Evolutionary conservation across 2,113 vertebrate genomes (phyloP).

Genomic region (Dendrocopos noguchii): DNA sequence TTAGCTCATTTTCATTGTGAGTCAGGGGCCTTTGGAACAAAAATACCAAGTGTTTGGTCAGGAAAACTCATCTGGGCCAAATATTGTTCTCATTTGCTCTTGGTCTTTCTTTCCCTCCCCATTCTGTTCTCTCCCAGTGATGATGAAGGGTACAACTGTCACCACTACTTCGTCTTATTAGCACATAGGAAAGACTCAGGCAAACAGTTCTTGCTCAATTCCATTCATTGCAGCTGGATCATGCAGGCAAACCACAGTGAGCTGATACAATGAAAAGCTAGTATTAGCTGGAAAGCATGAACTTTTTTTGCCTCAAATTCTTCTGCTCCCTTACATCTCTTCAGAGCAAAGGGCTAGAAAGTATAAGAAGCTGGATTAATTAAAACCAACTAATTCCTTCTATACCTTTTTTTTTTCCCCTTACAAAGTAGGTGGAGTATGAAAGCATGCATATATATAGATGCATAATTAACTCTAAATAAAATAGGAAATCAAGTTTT

Average conservation of each 20-base stretch:
- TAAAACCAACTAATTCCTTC: not conserved
- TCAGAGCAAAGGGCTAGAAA: not conserved
- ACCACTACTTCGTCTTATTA: constrained; percentile 35
- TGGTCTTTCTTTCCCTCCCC: not conserved
- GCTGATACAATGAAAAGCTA: not conserved
- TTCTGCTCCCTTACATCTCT: not conserved
- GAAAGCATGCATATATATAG: not conserved
- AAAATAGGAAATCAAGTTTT: not conserved
- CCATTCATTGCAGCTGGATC: constrained; percentile 29
- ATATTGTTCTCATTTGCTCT: constrained; percentile 54
- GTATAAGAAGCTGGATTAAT: not conserved
- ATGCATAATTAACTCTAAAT: not conserved
- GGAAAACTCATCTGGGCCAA: constrained; percentile 52
- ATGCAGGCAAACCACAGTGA: not conserved
- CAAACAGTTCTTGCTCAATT: not conserved
- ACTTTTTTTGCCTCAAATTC: not conserved
- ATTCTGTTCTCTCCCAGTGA: not conserved
- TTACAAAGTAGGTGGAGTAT: not conserved
- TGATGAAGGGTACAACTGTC: not conserved
- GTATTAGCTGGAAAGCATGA: not conserved
- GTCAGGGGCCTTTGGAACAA: constrained; percentile 30
- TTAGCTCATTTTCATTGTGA: constrained; percentile 59
- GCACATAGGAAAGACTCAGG: not conserved
- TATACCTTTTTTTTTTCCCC: not conserved
- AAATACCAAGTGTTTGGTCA: constrained; percentile 50